A percentile compares a stretch with the other conserved stretches of the same genome.
These are phyloP conservation scores for Galeruca laticollis DNA, from an alignment of 2,888 invertebrate genomes.

Conservation along the genomic window DNA sequence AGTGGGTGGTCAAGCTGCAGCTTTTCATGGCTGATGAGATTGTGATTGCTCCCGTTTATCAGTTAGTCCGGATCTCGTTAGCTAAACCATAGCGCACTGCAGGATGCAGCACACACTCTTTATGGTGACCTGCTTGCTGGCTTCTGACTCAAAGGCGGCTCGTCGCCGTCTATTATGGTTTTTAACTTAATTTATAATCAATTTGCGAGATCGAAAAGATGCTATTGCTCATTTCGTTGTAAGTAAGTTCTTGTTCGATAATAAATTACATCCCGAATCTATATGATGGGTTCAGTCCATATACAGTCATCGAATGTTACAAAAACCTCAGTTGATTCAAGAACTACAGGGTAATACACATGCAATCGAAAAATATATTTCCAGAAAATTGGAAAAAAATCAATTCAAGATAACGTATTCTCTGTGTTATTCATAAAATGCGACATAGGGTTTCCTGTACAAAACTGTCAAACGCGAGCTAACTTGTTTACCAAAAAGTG, in stretches of 20 bases:
- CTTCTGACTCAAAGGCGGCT: conserved; percentile 27
- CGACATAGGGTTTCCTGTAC: too few relatives aligned
- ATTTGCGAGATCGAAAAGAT: conserved; percentile 8
- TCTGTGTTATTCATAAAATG: too few relatives aligned
- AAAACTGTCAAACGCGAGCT: too few relatives aligned
- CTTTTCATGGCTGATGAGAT: conserved; percentile 65
- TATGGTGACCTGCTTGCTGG: conserved; percentile 27
- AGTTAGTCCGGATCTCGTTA: conserved; percentile 58
- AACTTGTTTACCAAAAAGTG: too few relatives aligned
- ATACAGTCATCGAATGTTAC: too few relatives aligned
- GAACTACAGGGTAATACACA: too few relatives aligned
- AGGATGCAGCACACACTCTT: conserved; percentile 50
- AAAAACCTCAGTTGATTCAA: too few relatives aligned
- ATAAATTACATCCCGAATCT: too few relatives aligned
- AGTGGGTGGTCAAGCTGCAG: conserved; percentile 61
- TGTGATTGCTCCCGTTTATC: conserved; percentile 64
- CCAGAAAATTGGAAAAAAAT: too few relatives aligned
- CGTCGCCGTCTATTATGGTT: conserved; percentile 17
- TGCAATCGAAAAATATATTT: too few relatives aligned
- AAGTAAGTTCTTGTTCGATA: neutral
- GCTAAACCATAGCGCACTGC: conserved; percentile 57
- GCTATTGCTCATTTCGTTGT: neutral
- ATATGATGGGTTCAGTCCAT: too few relatives aligned
- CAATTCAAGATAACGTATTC: too few relatives aligned
- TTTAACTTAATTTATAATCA: conserved; percentile 17